A percentile compares a stretch with the other conserved stretches of the same genome.
phyloP scores from a whole-genome alignment of 1,140 invertebrate genomes.

The Planococcus citri region DNA sequence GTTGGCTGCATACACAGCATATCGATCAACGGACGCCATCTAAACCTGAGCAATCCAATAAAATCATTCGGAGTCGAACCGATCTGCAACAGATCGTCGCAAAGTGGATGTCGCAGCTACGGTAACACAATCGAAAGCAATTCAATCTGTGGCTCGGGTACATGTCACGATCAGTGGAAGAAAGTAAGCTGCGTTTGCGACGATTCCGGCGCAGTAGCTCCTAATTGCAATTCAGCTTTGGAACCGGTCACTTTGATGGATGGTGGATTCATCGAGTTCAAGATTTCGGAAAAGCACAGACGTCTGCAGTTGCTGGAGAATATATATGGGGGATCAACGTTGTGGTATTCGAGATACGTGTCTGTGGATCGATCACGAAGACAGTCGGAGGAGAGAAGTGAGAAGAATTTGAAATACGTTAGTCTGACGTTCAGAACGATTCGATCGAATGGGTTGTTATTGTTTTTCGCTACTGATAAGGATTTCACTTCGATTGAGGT shows the following conservation, averaged over 20 bases:
- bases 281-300: constrained; percentile 67
- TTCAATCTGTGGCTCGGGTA: constrained; percentile 49
- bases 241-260: constrained; percentile 63
- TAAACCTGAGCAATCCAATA: constrained; percentile 66
- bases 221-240: constrained; percentile 63
- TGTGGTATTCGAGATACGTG: constrained; percentile 39
- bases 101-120: constrained; percentile 23
- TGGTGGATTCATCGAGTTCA: constrained; percentile 64
- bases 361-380: constrained; percentile 6
- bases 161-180: constrained; percentile 75
- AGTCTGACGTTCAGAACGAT: constrained; percentile 71
- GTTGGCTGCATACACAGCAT: constrained; percentile 86
- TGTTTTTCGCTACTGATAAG: constrained; percentile 73
- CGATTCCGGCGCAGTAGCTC: constrained; percentile 48
- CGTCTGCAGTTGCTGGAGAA: constrained; percentile 69
- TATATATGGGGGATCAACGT: constrained; percentile 55
- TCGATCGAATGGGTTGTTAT: constrained; percentile 57
- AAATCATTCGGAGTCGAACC: constrained; percentile 54
- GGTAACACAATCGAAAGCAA: constrained; percentile 33
- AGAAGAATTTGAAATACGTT: constrained; percentile 43
- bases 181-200: constrained; percentile 54
- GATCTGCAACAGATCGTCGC: constrained; percentile 49
- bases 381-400: constrained; percentile 17
- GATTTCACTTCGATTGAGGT: constrained; percentile 74
- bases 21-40: constrained; percentile 63